A percentile compares a stretch with the other conserved stretches of the same genome.
Conservation (phyloP, 2,113 vertebrate species). For the Lethenteron camtschaticum region DNA sequence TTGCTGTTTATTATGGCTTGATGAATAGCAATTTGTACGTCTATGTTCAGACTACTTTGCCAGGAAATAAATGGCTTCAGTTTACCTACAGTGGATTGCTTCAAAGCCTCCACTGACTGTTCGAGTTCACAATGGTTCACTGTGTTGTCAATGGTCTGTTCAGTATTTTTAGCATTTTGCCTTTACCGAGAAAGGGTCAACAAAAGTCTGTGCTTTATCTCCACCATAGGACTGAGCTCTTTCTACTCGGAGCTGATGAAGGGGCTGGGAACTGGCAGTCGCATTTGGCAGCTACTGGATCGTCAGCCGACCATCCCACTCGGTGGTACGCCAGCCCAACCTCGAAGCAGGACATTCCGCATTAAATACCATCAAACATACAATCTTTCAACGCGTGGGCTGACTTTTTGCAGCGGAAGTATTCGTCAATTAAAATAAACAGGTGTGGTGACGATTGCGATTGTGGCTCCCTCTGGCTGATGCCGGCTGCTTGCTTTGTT, state of each 20-base stretch:
- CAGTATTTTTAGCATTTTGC: background rate
- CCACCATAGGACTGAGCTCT: constrained; percentile 50
- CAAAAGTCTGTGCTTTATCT: constrained; percentile 1
- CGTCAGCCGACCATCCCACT: constrained; percentile 52
- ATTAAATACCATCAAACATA: too few relatives aligned
- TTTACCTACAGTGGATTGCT: too few relatives aligned
- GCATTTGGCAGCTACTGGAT: constrained; percentile 77
- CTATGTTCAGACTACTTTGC: too few relatives aligned
- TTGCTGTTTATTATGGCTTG: too few relatives aligned
- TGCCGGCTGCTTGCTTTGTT: constrained; percentile 7
- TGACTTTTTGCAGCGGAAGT: too few relatives aligned
- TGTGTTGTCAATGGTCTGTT: too few relatives aligned
- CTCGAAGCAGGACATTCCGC: too few relatives aligned
- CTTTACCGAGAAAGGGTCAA: background rate
- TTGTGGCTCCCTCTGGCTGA: background rate
- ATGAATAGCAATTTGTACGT: too few relatives aligned
- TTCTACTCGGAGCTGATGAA: constrained; percentile 97
- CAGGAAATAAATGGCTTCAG: too few relatives aligned
- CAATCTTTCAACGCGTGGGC: too few relatives aligned
- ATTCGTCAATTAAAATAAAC: background rate
- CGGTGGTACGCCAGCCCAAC: constrained; percentile 27
- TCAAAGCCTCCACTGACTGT: too few relatives aligned
- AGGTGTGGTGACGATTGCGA: background rate
- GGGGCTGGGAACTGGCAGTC: constrained; percentile 68
- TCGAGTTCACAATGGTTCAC: too few relatives aligned